Conservation (phyloP, 2,888 invertebrate species). For the Piscicola geometra region DNA sequence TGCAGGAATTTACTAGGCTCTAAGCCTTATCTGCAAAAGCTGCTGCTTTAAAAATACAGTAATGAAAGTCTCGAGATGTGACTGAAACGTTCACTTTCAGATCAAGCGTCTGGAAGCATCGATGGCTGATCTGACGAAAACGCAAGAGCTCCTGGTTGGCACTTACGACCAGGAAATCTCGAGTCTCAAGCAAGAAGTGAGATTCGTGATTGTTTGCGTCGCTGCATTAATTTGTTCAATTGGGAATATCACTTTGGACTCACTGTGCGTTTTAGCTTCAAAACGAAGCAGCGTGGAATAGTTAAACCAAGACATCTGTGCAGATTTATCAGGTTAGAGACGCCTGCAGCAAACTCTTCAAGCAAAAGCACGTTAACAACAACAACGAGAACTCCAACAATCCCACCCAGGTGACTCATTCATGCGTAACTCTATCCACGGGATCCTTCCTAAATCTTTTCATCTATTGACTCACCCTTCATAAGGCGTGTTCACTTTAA, state of each 20-base stretch:
- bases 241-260: too few species aligned
- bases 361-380: not conserved
- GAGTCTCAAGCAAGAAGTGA: not conserved
- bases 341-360: not conserved
- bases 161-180: not conserved
- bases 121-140: not conserved
- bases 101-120: not conserved
- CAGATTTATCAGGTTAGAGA: slow-evolving; percentile 9
- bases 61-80: too few species aligned
- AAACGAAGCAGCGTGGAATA: not conserved
- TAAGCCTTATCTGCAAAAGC: too few species aligned
- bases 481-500: too few species aligned
- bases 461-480: too few species aligned
- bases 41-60: too few species aligned
- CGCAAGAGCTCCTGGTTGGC: not conserved
- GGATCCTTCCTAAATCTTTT: too few species aligned
- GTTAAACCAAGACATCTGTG: not conserved
- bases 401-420: not conserved
- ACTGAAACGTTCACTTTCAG: too few species aligned
- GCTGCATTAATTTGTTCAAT: too few species aligned
- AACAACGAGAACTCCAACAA: slow-evolving; percentile 9
- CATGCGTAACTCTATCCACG: too few species aligned
- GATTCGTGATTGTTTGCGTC: too few species aligned
- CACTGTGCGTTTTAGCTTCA: not conserved
- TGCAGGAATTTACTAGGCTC: too few species aligned